A percentile compares a stretch with the other conserved stretches of the same genome.
These are phyloP conservation scores for Auanema freiburgensis DNA, from an alignment of 2,888 invertebrate genomes.

Conservation along the genomic window DNA sequence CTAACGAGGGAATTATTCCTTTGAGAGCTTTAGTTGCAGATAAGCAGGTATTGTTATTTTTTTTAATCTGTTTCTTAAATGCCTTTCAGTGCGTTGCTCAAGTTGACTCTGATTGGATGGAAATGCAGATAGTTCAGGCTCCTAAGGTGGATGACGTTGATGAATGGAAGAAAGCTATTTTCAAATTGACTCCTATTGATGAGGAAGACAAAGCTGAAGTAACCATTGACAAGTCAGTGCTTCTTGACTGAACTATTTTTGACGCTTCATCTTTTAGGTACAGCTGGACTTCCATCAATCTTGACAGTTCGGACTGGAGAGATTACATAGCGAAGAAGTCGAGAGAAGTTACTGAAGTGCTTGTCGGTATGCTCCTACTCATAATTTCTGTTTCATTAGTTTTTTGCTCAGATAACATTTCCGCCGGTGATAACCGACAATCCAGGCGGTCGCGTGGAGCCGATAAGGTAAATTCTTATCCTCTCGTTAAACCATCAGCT, in stretches of 20 bases:
- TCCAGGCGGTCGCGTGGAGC: constrained; percentile 17
- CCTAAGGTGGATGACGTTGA: constrained; percentile 43
- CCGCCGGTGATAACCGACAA: background rate
- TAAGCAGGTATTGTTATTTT: constrained; percentile 6
- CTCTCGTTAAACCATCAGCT: too few species aligned
- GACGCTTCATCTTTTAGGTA: background rate
- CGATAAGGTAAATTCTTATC: constrained; percentile 2
- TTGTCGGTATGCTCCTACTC: constrained; percentile 14
- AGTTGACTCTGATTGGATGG: constrained; percentile 25
- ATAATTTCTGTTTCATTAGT: background rate
- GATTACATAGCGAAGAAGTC: constrained; percentile 40
- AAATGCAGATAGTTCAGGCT: constrained; percentile 22
- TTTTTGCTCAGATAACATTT: background rate
- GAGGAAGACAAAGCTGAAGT: constrained; percentile 13
- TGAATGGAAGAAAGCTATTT: constrained; percentile 21
- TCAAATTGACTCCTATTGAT: constrained; percentile 4
- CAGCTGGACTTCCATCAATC: constrained; percentile 21
- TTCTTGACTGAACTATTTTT: too few species aligned
- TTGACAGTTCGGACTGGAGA: constrained; percentile 41
- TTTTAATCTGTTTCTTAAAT: background rate
- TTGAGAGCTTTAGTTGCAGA: constrained; percentile 36
- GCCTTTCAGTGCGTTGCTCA: constrained; percentile 15
- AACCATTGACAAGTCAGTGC: background rate
- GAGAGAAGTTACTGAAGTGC: constrained; percentile 27
- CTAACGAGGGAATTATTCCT: constrained; percentile 54